Evolutionary conservation across 2,113 vertebrate species (phyloP).

Genomic region (Lepus europaeus): DNA sequence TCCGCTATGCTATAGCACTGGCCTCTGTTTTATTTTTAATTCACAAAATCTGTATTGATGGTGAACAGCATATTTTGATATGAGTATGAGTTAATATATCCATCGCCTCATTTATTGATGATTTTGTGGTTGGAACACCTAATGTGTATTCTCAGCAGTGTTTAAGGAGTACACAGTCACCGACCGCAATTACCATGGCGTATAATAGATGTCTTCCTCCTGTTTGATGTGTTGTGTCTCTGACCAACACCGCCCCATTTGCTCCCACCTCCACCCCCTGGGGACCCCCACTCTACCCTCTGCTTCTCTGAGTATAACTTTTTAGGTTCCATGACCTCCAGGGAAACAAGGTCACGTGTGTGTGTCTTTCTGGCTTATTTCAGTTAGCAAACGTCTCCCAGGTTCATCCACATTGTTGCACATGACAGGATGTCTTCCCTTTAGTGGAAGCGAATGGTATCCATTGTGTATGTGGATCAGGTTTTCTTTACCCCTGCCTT

Average conservation of each 20-base stretch:
- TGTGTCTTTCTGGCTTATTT: background rate
- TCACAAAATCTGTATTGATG: background rate
- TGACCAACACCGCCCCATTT: background rate
- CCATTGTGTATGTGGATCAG: background rate
- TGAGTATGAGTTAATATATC: background rate
- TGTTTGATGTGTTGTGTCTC: background rate
- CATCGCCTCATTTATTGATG: background rate
- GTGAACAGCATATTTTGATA: background rate
- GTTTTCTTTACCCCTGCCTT: background rate
- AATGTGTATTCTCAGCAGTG: background rate
- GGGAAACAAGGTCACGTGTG: background rate
- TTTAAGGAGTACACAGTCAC: background rate
- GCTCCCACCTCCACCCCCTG: background rate
- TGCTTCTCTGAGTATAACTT: background rate
- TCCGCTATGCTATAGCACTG: too few relatives aligned
- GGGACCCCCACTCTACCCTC: background rate
- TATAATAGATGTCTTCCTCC: background rate
- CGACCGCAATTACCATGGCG: background rate
- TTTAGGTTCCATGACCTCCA: too few relatives aligned
- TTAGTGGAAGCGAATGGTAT: background rate
- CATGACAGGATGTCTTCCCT: background rate
- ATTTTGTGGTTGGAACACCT: background rate
- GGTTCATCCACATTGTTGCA: background rate
- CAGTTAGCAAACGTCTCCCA: background rate
- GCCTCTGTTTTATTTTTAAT: background rate